These are phyloP conservation scores for Pimpla rufipes DNA, from an alignment of 2,888 invertebrate genomes.

Conservation along the genomic window DNA sequence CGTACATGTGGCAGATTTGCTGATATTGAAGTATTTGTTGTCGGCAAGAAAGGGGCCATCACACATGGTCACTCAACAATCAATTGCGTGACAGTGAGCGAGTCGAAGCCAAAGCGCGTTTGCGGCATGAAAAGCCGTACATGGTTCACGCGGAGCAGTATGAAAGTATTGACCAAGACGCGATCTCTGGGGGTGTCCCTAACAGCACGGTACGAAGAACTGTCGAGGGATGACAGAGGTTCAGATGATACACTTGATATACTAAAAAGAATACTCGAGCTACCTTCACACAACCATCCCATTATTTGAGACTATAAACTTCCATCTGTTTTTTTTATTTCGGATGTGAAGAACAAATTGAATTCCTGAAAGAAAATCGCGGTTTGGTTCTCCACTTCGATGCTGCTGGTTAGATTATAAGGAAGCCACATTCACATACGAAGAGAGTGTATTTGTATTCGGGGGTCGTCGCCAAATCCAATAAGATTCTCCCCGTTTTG, in stretches of 20 bases:
- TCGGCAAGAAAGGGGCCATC: too few relatives aligned
- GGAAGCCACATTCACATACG: constrained; percentile 27
- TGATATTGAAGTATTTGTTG: background rate
- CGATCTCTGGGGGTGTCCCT: too few relatives aligned
- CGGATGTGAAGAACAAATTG: constrained; percentile 44
- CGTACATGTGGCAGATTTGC: background rate
- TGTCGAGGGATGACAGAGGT: constrained; percentile 24
- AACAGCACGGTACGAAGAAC: constrained; percentile 5
- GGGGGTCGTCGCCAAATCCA: constrained; percentile 21
- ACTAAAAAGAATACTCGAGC: constrained; percentile 16
- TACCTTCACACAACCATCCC: constrained; percentile 20
- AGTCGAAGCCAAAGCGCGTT: too few relatives aligned
- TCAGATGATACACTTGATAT: constrained; percentile 48
- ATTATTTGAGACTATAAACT: constrained; percentile 22
- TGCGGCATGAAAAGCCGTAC: too few relatives aligned
- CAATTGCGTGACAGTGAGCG: too few relatives aligned
- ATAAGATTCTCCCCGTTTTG: constrained; percentile 37
- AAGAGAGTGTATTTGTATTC: constrained; percentile 42
- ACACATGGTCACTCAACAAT: too few relatives aligned
- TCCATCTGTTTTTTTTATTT: constrained; percentile 41
- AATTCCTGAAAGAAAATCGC: constrained; percentile 25
- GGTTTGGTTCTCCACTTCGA: constrained; percentile 40
- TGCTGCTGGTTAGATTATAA: constrained; percentile 37
- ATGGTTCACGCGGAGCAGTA: too few relatives aligned
- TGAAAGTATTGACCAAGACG: too few relatives aligned